A percentile compares a stretch with the other conserved stretches of the same genome.
Evolutionary conservation across 2,888 invertebrate genomes (phyloP).

Genomic region (Tenthredo mesomela): DNA sequence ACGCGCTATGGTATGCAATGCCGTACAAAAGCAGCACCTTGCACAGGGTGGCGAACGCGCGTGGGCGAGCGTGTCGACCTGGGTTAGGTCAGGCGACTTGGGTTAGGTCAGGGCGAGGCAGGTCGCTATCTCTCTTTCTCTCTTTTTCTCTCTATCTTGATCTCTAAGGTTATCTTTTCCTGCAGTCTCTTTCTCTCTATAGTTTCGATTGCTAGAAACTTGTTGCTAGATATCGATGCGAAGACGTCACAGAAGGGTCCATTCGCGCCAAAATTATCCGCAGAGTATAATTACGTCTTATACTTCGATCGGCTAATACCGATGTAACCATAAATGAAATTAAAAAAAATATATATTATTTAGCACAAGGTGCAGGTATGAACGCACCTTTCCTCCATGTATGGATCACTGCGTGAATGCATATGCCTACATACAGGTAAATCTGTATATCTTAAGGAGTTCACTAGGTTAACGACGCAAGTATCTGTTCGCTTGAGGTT

Average conservation of each 20-base stretch:
- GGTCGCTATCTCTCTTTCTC: slow-evolving; percentile 20
- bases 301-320: neutral
- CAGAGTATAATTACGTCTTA: neutral
- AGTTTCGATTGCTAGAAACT: neutral
- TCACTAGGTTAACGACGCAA: slow-evolving; percentile 36
- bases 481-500: slow-evolving; percentile 8
- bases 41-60: slow-evolving; percentile 44
- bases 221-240: neutral
- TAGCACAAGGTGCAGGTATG: neutral
- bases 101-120: slow-evolving; percentile 50
- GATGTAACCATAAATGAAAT: neutral
- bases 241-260: too few relatives aligned
- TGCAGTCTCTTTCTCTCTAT: neutral
- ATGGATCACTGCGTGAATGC: neutral
- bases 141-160: slow-evolving; percentile 40
- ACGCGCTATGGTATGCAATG: neutral
- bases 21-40: slow-evolving; percentile 48
- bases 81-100: slow-evolving; percentile 48
- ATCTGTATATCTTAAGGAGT: slow-evolving; percentile 5
- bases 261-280: neutral
- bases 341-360: neutral
- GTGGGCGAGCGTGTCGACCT: slow-evolving; percentile 48
- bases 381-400: neutral
- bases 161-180: slow-evolving; percentile 26
- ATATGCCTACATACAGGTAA: neutral